Evolutionary conservation across 2,888 invertebrate genomes (phyloP), one percentile per base, ranked within the genome.

Genomic region (Lamellibrachia columna): DNA sequence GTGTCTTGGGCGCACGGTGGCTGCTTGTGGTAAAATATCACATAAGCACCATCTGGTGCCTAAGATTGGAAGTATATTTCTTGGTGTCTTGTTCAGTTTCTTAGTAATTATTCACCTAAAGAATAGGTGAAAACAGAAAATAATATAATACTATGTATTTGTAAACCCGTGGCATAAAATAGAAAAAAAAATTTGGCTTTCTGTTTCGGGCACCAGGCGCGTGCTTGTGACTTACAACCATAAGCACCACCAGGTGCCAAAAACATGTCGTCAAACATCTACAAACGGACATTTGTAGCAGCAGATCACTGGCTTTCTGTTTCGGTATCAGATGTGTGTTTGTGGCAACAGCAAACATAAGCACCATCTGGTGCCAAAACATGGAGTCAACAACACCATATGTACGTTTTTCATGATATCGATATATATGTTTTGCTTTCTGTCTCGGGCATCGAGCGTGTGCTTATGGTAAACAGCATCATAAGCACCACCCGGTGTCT

Each of bases 401-500:
- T 3, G 15, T 53, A 3, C 3, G 40, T 91, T n/a, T 91, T 15
- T 22, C n/a, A 90, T 90, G 90, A 22, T 90, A 90, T 90, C 1
- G 2, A 91, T 91, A 15, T 15, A 90, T 7, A 3, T 91, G 52
- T 91, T 75, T 75, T 75, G 75, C 75, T 22, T 75, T 75, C 75
- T 75, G 75, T 75, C 75, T 75, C 75, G 28, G 93, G 91, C 90
- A 92, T 91, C 91, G 15, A n/a, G 53, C 53, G 92, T 92, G 91
- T 90, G 92, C 91, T 93, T 92, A 28, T 92, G 75, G 91, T 53
- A 52, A 8, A 28, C 40, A 15, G 7, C 40, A 11, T 90, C 92
- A 93, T 93, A 93, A 93, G 93, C 93, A 93, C 93, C 92, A 90
- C 90, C 92, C 90, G 93, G 93, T 93, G 93, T 93, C 93, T 75